phyloP scores from a whole-genome alignment of 2,797 vertebrate genomes.

The Apodemus agrarius region DNA sequence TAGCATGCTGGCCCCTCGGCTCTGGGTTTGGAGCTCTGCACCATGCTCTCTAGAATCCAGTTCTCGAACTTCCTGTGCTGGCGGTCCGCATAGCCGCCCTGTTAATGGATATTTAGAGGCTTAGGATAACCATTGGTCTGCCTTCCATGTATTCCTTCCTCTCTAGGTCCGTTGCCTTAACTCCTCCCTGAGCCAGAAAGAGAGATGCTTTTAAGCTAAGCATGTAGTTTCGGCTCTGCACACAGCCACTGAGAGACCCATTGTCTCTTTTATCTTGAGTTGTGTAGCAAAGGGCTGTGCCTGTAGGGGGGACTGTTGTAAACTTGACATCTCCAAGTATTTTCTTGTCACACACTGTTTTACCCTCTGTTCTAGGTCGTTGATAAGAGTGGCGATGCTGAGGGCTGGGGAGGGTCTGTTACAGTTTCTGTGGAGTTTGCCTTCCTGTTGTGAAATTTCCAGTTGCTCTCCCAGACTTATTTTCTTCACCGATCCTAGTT shows the following conservation, averaged over 20 bases:
- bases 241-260: background rate
- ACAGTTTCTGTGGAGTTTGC: background rate
- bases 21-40: background rate
- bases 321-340: background rate
- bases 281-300: background rate
- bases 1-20: background rate
- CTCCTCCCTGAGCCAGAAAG: background rate
- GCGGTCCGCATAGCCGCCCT: background rate
- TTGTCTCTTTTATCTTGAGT: background rate
- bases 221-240: background rate
- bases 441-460: background rate
- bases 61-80: background rate
- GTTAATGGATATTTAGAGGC: background rate
- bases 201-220: background rate
- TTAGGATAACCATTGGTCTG: background rate
- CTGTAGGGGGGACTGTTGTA: accelerated
- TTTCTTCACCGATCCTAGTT: conserved; percentile 18
- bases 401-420: background rate
- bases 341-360: conserved; percentile 2
- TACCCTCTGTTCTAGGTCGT: conserved; percentile 63
- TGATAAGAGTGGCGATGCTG: conserved; percentile 6
- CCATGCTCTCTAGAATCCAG: background rate
- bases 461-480: conserved; percentile 2
- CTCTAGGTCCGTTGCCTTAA: background rate
- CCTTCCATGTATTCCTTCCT: background rate